Evolutionary conservation across 1,140 invertebrate genomes (phyloP).

Genomic region (Drosophila arizonae): DNA sequence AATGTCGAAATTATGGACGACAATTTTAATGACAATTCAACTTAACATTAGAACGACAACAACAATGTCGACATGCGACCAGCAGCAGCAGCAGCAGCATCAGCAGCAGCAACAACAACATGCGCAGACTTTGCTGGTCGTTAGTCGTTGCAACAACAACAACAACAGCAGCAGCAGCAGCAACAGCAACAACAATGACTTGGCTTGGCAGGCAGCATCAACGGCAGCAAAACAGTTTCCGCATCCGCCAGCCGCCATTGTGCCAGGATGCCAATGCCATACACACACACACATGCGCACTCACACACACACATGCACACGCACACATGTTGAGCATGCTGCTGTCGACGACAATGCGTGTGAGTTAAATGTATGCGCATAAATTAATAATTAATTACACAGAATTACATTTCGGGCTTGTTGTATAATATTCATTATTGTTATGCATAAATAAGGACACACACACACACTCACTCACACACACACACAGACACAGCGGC

Average conservation of each 20-base stretch:
- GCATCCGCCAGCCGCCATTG: slow-evolving; percentile 79
- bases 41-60: slow-evolving; percentile 76
- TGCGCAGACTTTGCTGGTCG: slow-evolving; percentile 68
- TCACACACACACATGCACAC: slow-evolving; percentile 4
- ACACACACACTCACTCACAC: not conserved
- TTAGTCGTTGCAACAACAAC: slow-evolving; percentile 65
- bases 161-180: slow-evolving; percentile 52
- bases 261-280: slow-evolving; percentile 76
- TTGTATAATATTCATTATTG: slow-evolving; percentile 83
- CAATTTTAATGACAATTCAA: slow-evolving; percentile 81
- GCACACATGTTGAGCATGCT: slow-evolving; percentile 28
- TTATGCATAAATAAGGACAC: slow-evolving; percentile 82
- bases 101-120: slow-evolving; percentile 31
- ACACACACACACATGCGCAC: slow-evolving; percentile 41
- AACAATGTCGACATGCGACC: slow-evolving; percentile 69
- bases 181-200: slow-evolving; percentile 55
- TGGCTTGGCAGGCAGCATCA: slow-evolving; percentile 68
- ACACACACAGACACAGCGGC: not conserved
- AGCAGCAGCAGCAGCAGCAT: slow-evolving; percentile 53
- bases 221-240: slow-evolving; percentile 80
- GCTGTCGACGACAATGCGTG: slow-evolving; percentile 80
- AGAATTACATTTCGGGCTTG: slow-evolving; percentile 83
- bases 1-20: slow-evolving; percentile 81
- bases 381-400: slow-evolving; percentile 83
- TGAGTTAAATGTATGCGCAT: slow-evolving; percentile 83